Evolutionary conservation across 2,113 vertebrate species (phyloP).

Genomic region (Leptobrachium leishanense): DNA sequence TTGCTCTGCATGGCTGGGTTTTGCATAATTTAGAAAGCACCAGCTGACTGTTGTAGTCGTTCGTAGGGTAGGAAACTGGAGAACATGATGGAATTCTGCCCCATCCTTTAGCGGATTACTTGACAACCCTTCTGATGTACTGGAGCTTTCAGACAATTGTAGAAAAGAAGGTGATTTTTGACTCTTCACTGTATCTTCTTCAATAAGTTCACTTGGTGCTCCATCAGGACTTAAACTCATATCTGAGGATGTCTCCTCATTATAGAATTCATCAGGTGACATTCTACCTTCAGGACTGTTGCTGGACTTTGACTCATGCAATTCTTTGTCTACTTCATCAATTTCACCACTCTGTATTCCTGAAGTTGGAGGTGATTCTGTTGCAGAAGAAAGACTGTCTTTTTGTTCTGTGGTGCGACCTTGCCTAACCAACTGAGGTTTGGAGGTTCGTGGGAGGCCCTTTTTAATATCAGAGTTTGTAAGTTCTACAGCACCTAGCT

Average conservation of each 20-base stretch:
- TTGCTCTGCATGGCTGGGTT: conserved; percentile 82
- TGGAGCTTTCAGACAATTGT: conserved; percentile 74
- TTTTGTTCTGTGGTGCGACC: conserved; percentile 80
- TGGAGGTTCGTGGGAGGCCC: conserved; percentile 66
- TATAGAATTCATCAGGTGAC: conserved; percentile 85
- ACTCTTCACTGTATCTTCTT: conserved; percentile 63
- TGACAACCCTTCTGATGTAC: conserved; percentile 67
- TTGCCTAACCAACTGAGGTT: conserved; percentile 74
- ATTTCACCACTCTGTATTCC: conserved; percentile 61
- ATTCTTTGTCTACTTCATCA: conserved; percentile 72
- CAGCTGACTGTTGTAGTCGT: conserved; percentile 92
- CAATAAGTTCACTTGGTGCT: conserved; percentile 68
- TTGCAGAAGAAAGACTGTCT: conserved; percentile 67
- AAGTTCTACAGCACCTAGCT: conserved; percentile 91
- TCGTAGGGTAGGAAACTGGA: conserved; percentile 91
- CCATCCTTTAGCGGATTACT: conserved; percentile 78
- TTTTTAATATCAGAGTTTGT: conserved; percentile 83
- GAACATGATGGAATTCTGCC: conserved; percentile 82
- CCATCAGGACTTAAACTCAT: conserved; percentile 78
- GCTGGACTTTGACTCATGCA: conserved; percentile 80
- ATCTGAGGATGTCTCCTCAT: conserved; percentile 81
- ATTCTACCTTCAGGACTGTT: conserved; percentile 78
- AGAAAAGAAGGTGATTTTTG: conserved; percentile 76
- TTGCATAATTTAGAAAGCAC: conserved; percentile 97
- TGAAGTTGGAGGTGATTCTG: conserved; percentile 62